Percentiles rank a stretch among this genome's conserved stretches.
phyloP scores from a whole-genome alignment of 2,797 vertebrate species.

The Channallabes apus region DNA sequence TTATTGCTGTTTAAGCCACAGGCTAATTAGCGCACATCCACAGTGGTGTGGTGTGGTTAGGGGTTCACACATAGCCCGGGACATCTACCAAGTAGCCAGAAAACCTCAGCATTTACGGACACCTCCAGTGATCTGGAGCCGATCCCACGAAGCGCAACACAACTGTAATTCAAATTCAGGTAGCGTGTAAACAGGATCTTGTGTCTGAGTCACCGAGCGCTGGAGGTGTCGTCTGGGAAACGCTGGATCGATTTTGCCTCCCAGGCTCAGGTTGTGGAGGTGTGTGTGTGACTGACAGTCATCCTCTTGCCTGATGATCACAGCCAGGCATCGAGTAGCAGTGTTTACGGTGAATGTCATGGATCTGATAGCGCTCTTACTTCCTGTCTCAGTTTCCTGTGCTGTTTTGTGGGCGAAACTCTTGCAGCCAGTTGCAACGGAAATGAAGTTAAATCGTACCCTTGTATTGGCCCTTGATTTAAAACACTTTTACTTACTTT shows the following conservation, averaged over 20 bases:
- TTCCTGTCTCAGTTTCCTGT: constrained; percentile 24
- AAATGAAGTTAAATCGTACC: neutral
- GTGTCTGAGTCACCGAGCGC: neutral
- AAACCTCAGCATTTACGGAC: constrained; percentile 11
- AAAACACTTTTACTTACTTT: neutral
- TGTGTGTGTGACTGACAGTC: neutral
- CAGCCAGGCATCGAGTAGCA: neutral
- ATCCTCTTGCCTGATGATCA: neutral
- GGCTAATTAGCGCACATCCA: constrained; percentile 43
- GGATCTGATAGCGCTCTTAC: neutral
- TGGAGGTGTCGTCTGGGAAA: neutral
- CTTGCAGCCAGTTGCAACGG: neutral
- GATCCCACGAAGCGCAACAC: too few relatives aligned
- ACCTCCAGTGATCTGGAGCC: neutral
- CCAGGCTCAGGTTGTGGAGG: neutral
- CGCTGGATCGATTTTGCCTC: neutral
- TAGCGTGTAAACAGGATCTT: constrained; percentile 19
- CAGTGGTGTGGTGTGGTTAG: neutral
- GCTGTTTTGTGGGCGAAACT: neutral
- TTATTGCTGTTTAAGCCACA: constrained; percentile 63
- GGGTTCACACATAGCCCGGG: neutral
- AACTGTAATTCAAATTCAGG: constrained; percentile 12
- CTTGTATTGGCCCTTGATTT: neutral
- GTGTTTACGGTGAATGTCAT: neutral
- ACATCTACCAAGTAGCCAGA: neutral